Evolutionary conservation across 2,113 vertebrate genomes (phyloP).

Genomic region (Tichodroma muraria): DNA sequence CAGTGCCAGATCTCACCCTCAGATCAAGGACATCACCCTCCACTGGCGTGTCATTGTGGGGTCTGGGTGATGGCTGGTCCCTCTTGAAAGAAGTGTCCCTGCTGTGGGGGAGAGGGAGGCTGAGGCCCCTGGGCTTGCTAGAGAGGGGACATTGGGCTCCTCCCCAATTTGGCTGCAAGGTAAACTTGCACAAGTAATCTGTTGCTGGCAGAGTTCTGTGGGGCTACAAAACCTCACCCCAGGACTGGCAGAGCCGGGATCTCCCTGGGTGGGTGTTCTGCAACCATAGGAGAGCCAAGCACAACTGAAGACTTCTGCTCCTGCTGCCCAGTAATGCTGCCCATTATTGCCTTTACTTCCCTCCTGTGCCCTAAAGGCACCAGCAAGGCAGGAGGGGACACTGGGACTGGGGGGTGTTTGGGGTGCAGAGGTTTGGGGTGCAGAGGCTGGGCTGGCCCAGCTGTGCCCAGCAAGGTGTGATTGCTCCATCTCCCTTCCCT

Average conservation of each 20-base stretch:
- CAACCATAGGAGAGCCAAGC: neutral
- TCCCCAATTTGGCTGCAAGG: neutral
- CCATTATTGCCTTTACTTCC: neutral
- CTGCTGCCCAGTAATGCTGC: neutral
- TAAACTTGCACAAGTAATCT: accelerated
- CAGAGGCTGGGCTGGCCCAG: neutral
- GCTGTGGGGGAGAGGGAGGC: neutral
- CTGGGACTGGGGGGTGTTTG: neutral
- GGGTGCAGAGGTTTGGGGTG: neutral
- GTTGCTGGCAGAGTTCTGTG: neutral
- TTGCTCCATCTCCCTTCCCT: neutral
- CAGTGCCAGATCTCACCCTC: neutral
- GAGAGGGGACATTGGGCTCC: neutral
- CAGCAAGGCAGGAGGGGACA: neutral
- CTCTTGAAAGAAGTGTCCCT: neutral
- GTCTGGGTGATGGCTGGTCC: accelerated
- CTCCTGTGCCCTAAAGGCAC: neutral
- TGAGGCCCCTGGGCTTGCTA: neutral
- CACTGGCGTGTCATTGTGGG: accelerated
- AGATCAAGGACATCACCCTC: neutral
- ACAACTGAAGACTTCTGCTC: neutral
- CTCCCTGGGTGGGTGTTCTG: neutral
- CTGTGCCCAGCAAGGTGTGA: neutral
- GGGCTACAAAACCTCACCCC: neutral
- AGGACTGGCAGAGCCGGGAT: accelerated